These are phyloP conservation scores for Orchesellides sinensis DNA, from an alignment of 2,888 invertebrate species.

Conservation along the genomic window DNA sequence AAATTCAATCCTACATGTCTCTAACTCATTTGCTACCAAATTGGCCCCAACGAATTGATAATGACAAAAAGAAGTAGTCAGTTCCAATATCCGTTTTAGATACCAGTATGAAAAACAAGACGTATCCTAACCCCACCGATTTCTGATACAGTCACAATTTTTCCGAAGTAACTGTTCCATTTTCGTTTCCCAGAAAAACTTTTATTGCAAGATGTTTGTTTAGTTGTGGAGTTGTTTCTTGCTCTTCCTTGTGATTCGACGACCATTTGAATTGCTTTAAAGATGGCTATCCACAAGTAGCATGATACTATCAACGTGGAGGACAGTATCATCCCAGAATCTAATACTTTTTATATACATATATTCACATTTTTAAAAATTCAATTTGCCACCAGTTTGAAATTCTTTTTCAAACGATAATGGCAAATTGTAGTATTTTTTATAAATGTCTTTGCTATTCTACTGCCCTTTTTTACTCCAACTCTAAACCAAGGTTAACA, in stretches of 20 bases:
- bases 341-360: too few species aligned
- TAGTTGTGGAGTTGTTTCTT: too few species aligned
- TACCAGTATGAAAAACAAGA: background rate
- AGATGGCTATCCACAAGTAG: too few species aligned
- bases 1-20: constrained; percentile 38
- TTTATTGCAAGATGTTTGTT: too few species aligned
- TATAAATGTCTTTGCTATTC: background rate
- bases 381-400: background rate
- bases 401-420: background rate
- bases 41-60: constrained; percentile 69
- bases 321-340: too few species aligned
- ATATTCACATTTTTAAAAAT: too few species aligned
- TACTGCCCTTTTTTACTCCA: background rate
- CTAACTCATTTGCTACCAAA: constrained; percentile 70
- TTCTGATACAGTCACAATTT: background rate
- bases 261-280: too few species aligned
- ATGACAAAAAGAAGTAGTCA: constrained; percentile 34
- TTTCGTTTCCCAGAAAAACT: too few species aligned
- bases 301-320: too few species aligned
- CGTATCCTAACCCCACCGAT: background rate
- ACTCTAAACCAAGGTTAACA: background rate
- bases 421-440: background rate
- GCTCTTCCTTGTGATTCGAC: too few species aligned
- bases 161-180: background rate
- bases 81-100: too few species aligned